phyloP scores from a whole-genome alignment of 1,140 invertebrate species.

The Galendromus occidentalis region DNA sequence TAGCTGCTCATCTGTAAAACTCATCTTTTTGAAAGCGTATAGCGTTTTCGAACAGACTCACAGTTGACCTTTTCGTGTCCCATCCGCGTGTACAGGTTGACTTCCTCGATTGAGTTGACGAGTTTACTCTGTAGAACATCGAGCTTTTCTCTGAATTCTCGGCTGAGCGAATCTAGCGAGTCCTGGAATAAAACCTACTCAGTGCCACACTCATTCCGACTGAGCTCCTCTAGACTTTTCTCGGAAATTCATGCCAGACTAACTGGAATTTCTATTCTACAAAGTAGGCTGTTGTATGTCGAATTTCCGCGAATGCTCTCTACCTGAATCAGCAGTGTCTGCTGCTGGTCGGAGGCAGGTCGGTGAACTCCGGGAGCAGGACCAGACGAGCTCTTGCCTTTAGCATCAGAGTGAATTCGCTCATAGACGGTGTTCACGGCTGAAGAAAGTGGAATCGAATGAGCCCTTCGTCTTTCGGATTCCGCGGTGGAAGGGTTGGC shows the following conservation, averaged over 20 bases:
- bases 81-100: neutral
- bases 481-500: too few relatives aligned
- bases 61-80: neutral
- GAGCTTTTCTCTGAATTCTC: constrained; percentile 6
- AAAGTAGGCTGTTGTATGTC: too few relatives aligned
- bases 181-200: neutral
- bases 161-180: constrained; percentile 1
- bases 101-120: neutral
- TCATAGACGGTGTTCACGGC: constrained; percentile 5
- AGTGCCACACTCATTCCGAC: too few relatives aligned
- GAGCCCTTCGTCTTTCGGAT: too few relatives aligned
- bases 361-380: neutral
- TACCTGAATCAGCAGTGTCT: neutral
- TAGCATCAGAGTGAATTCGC: neutral
- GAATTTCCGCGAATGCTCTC: too few relatives aligned
- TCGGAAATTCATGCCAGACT: too few relatives aligned
- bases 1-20: too few relatives aligned
- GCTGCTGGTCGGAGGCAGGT: neutral
- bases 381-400: too few relatives aligned
- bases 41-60: neutral
- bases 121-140: neutral
- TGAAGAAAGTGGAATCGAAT: neutral
- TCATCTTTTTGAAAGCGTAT: too few relatives aligned
- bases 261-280: too few relatives aligned
- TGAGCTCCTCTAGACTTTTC: too few relatives aligned